Evolutionary conservation across 2,113 vertebrate species (phyloP).

Genomic region (Dendropsophus ebraccatus): DNA sequence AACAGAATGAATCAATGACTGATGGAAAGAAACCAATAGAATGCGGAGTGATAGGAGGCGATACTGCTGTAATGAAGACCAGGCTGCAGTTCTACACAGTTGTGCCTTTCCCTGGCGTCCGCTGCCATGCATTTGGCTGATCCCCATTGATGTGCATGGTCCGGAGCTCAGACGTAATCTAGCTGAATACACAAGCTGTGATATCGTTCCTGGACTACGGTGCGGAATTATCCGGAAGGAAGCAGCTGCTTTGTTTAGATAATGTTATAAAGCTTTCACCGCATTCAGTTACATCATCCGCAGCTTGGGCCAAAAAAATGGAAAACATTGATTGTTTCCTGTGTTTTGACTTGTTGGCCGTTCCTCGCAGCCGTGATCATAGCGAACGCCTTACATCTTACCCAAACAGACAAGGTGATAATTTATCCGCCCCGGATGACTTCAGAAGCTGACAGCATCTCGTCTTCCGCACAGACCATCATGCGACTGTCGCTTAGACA

Average conservation of each 20-base stretch:
- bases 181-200: constrained; percentile 10
- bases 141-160: constrained; percentile 27
- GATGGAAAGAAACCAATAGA: too few species aligned
- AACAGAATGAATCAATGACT: too few species aligned
- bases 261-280: constrained; percentile 28
- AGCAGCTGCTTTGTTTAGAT: constrained; percentile 23
- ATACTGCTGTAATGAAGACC: constrained; percentile 24
- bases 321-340: constrained; percentile 42
- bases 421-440: not conserved
- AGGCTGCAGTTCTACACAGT: not conserved
- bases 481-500: not conserved
- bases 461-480: not conserved
- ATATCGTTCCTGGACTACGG: constrained; percentile 41
- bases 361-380: constrained; percentile 18
- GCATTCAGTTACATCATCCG: constrained; percentile 33
- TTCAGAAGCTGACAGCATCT: not conserved
- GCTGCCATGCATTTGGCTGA: constrained; percentile 31
- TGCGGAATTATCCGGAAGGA: not conserved
- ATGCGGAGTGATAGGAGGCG: not conserved
- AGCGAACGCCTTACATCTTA: not conserved
- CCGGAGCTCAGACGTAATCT: constrained; percentile 31
- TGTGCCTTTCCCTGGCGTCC: constrained; percentile 9
- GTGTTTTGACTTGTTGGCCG: constrained; percentile 23
- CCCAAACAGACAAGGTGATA: not conserved
- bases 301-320: constrained; percentile 2